Evolutionary conservation across 2,888 invertebrate genomes (phyloP).

Genomic region (Oligia fasciuncula): DNA sequence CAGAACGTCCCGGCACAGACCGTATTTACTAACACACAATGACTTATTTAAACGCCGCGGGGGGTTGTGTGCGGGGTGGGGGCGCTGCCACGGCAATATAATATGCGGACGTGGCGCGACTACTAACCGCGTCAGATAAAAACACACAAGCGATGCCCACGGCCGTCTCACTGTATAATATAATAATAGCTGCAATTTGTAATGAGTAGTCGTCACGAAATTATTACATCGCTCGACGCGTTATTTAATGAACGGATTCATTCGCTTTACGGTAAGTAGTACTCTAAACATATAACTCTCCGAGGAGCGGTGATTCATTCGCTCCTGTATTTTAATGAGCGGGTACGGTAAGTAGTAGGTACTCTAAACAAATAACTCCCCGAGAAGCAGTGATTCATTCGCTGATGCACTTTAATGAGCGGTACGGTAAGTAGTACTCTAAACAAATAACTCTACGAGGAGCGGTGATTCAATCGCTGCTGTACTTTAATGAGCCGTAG

Average conservation of each 20-base stretch:
- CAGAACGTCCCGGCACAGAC: background rate
- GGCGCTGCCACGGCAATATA: conserved; percentile 38
- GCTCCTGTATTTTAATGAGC: background rate
- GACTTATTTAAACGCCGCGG: conserved; percentile 32
- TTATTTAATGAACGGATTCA: conserved; percentile 8
- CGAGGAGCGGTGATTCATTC: conserved; percentile 7
- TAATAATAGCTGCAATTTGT: conserved; percentile 45
- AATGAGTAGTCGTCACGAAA: conserved; percentile 17
- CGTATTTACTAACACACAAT: conserved; percentile 34
- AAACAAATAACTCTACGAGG: too few relatives aligned
- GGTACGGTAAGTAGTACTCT: too few relatives aligned
- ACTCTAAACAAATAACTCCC: too few relatives aligned
- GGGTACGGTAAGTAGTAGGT: too few relatives aligned
- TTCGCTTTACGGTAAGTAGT: background rate
- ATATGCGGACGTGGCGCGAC: conserved; percentile 58
- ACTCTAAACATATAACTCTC: conserved; percentile 16
- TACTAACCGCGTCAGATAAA: conserved; percentile 54
- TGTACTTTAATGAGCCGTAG: too few relatives aligned
- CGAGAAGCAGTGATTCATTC: too few relatives aligned
- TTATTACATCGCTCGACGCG: conserved; percentile 15
- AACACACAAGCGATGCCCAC: conserved; percentile 45
- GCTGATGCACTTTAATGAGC: too few relatives aligned
- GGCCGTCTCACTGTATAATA: conserved; percentile 30
- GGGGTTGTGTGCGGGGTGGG: background rate
- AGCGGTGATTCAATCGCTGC: too few relatives aligned